Conservation (phyloP, 2,888 invertebrate genomes). For the Himalopsyche japonica region DNA sequence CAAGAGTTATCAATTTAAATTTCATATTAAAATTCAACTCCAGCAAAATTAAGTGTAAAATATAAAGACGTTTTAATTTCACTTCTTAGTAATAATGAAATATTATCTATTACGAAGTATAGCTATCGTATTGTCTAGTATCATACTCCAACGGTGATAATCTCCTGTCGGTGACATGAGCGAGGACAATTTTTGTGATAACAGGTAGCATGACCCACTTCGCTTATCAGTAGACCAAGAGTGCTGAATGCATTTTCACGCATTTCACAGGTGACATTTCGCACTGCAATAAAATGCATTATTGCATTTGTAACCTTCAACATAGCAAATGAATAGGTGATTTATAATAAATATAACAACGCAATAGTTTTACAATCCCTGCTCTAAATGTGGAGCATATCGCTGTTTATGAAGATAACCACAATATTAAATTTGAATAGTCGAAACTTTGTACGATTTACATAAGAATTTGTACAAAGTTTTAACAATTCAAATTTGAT, state of each 20-base stretch:
- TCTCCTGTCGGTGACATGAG: not conserved
- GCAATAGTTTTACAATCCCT: too few species aligned
- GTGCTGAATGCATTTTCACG: not conserved
- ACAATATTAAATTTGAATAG: too few species aligned
- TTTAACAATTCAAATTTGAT: too few species aligned
- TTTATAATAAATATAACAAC: not conserved
- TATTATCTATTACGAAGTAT: not conserved
- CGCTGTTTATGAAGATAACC: too few species aligned
- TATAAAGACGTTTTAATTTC: too few species aligned
- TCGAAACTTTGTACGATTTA: too few species aligned
- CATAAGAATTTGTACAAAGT: too few species aligned
- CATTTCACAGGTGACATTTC: not conserved
- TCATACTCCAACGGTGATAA: not conserved
- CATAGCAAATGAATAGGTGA: not conserved
- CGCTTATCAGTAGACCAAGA: not conserved
- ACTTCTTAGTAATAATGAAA: too few species aligned
- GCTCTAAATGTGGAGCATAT: too few species aligned
- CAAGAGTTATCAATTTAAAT: too few species aligned
- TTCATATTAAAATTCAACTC: too few species aligned
- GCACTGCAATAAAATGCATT: not conserved
- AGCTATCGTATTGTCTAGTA: not conserved
- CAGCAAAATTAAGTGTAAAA: too few species aligned
- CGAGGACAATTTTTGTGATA: not conserved
- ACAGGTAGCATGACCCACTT: not conserved
- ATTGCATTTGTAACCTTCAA: not conserved